A percentile compares a stretch with the other conserved stretches of the same genome.
These are phyloP conservation scores for Cyphomyrus discorhynchus DNA, from an alignment of 2,113 vertebrate genomes.

Conservation along the genomic window DNA sequence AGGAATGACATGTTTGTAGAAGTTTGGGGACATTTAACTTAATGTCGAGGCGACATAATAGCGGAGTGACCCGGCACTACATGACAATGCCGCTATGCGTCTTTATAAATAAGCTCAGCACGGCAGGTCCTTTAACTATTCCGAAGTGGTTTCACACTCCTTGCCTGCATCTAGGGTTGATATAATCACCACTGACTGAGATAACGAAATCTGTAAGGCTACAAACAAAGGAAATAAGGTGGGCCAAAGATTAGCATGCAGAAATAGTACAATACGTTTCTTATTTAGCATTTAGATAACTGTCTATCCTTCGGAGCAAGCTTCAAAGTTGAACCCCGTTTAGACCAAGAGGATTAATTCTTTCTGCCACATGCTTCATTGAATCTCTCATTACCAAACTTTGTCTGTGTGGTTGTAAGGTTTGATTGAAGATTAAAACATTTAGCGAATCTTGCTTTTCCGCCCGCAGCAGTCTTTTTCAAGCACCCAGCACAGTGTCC, in stretches of 20 bases:
- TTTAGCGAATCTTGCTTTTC: constrained; percentile 99
- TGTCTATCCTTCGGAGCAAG: constrained; percentile 88
- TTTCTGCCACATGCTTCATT: constrained; percentile 97
- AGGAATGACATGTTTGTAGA: background rate
- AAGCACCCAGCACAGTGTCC: constrained; percentile 68
- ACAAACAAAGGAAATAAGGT: constrained; percentile 92
- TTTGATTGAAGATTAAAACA: constrained; percentile 99
- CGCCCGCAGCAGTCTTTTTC: constrained; percentile 90
- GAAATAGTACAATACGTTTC: constrained; percentile 99
- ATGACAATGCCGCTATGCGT: constrained; percentile 34
- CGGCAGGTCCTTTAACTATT: constrained; percentile 57
- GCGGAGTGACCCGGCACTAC: constrained; percentile 16
- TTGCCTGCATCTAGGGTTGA: constrained; percentile 70
- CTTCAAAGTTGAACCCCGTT: constrained; percentile 99
- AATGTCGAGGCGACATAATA: constrained; percentile 16
- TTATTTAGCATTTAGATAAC: constrained; percentile 99
- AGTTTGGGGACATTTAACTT: background rate
- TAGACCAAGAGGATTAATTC: constrained; percentile 99
- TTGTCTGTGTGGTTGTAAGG: constrained; percentile 99
- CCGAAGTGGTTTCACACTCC: constrained; percentile 49
- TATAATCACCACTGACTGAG: constrained; percentile 83
- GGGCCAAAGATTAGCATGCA: constrained; percentile 99
- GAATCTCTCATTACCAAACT: constrained; percentile 99
- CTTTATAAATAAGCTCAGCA: constrained; percentile 35
- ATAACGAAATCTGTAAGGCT: constrained; percentile 72